Evolutionary conservation across 2,113 vertebrate genomes (phyloP).

Genomic region (Vulpes ferrilata): DNA sequence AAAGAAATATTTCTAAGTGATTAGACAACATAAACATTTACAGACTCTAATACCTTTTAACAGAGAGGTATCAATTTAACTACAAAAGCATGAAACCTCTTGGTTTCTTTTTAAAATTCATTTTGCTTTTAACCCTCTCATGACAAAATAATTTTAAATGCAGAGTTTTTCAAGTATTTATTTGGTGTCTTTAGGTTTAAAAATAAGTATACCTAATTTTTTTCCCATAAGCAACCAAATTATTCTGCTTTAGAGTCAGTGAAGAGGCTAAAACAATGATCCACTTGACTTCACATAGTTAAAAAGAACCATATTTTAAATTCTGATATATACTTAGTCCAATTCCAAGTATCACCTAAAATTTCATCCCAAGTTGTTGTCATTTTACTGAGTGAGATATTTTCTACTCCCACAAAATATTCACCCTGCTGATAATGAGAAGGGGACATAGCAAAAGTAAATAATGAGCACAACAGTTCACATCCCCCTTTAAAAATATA

Average conservation of each 20-base stretch:
- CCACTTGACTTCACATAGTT: not conserved
- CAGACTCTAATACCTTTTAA: not conserved
- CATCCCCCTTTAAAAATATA: not conserved
- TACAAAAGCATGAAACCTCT: not conserved
- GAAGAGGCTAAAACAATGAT: not conserved
- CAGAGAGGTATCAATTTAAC: not conserved
- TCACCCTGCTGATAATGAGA: not conserved
- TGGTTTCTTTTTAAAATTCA: not conserved
- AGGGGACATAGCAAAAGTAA: not conserved
- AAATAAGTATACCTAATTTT: not conserved
- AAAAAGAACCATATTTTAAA: constrained; percentile 23
- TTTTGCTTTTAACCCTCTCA: constrained; percentile 56
- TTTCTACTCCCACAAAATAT: constrained; percentile 20
- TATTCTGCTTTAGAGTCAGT: not conserved
- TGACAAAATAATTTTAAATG: constrained; percentile 17
- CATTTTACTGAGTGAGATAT: not conserved
- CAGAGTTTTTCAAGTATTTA: not conserved
- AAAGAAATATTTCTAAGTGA: constrained; percentile 40
- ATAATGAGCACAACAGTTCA: not conserved
- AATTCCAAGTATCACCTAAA: not conserved
- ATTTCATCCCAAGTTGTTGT: not conserved
- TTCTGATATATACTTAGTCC: not conserved
- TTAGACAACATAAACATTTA: not conserved
- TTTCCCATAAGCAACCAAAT: not conserved
- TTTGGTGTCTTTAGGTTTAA: not conserved